Conservation (phyloP, 2,113 vertebrate species). For the Psammodynastes pulverulentus region DNA sequence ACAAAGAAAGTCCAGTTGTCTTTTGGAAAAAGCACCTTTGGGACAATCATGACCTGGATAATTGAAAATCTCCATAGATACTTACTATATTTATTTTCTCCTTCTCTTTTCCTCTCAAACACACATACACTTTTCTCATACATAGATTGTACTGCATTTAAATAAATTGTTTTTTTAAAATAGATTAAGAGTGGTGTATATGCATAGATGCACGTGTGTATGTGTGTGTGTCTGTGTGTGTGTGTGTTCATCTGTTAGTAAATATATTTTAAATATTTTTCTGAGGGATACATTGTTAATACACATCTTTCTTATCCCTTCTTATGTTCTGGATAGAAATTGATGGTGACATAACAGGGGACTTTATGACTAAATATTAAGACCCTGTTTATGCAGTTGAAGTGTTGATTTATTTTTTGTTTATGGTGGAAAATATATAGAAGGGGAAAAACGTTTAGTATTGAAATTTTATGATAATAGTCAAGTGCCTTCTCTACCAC, state of each 20-base stretch:
- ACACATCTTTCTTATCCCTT: constrained; percentile 25
- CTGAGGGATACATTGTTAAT: constrained; percentile 17
- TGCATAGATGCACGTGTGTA: not conserved
- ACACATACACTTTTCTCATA: not conserved
- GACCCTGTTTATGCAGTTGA: constrained; percentile 57
- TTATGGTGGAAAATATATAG: constrained; percentile 65
- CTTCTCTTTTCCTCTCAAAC: not conserved
- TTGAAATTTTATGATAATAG: constrained; percentile 52
- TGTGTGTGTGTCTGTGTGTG: constrained; percentile 10
- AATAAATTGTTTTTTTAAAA: constrained; percentile 29
- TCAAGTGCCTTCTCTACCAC: constrained; percentile 45
- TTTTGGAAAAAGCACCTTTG: too few relatives aligned
- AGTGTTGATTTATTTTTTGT: constrained; percentile 61
- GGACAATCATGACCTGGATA: too few relatives aligned
- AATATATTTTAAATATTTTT: constrained; percentile 39
- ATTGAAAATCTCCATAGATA: too few relatives aligned
- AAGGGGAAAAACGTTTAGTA: constrained; percentile 54
- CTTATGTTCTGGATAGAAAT: not conserved
- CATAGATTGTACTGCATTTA: constrained; percentile 14
- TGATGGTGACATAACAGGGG: constrained; percentile 36
- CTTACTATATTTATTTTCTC: constrained; percentile 33
- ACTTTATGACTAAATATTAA: constrained; percentile 27
- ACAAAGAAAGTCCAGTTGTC: too few relatives aligned
- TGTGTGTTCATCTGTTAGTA: constrained; percentile 38
- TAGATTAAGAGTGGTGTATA: constrained; percentile 9